Conservation (phyloP, 2,797 vertebrate genomes). For the Calcarius lapponicus region DNA sequence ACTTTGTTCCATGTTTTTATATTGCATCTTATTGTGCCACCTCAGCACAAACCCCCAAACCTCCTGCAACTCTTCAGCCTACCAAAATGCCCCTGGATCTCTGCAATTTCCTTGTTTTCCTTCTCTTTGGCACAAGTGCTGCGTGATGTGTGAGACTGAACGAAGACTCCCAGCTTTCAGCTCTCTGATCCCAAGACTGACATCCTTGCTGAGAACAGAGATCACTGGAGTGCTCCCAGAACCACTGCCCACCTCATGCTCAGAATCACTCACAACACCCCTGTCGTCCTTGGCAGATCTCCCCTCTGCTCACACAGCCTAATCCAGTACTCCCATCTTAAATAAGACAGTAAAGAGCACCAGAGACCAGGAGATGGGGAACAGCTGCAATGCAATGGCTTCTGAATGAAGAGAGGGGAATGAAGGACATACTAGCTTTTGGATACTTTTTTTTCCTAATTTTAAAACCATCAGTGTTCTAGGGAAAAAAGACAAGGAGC, state of each 20-base stretch:
- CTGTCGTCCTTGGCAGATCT: not conserved
- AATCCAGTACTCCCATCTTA: not conserved
- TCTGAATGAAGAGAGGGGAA: not conserved
- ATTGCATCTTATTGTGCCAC: not conserved
- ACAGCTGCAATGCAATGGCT: not conserved
- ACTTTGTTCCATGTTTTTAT: not conserved
- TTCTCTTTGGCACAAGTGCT: not conserved
- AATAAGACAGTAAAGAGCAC: not conserved
- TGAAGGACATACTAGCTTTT: not conserved
- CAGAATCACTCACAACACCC: not conserved
- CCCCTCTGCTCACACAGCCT: not conserved
- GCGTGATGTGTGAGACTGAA: accelerated
- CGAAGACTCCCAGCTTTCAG: accelerated
- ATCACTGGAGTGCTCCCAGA: not conserved
- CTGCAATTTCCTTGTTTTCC: not conserved
- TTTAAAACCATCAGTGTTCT: not conserved
- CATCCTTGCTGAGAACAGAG: not conserved
- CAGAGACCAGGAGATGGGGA: not conserved
- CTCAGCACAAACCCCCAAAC: not conserved
- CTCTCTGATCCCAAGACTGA: not conserved
- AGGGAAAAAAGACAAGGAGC: not conserved
- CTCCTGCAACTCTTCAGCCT: not conserved
- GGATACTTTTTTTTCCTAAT: not conserved
- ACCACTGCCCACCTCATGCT: not conserved
- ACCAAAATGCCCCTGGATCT: not conserved